Percentiles rank a stretch among this genome's conserved stretches.
These are phyloP conservation scores for Todiramphus chloris DNA, from an alignment of 2,113 vertebrate species.

Conservation along the genomic window DNA sequence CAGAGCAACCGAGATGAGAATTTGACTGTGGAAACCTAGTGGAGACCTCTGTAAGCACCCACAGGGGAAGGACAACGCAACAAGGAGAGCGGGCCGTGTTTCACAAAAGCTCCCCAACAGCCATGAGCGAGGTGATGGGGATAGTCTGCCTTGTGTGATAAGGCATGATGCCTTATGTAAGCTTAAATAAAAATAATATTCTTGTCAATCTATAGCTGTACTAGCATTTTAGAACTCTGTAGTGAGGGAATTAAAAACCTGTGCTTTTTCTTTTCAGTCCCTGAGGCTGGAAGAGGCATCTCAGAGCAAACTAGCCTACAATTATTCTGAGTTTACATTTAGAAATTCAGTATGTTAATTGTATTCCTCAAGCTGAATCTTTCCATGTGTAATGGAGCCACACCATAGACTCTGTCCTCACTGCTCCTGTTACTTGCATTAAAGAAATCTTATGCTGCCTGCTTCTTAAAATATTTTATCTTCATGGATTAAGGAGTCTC, in stretches of 20 bases:
- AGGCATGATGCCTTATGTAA: background rate
- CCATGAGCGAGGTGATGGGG: fast-evolving
- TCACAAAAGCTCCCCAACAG: background rate
- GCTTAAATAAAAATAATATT: background rate
- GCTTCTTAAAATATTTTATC: background rate
- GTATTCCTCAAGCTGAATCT: background rate
- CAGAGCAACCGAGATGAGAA: background rate
- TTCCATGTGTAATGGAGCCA: background rate
- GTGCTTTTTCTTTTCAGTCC: background rate
- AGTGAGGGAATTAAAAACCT: background rate
- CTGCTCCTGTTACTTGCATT: background rate
- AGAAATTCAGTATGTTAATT: background rate
- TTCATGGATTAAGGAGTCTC: background rate
- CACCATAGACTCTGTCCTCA: background rate
- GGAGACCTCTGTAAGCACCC: background rate
- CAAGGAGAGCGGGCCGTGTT: fast-evolving
- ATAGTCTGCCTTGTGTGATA: background rate
- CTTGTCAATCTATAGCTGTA: background rate
- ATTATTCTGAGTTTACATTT: background rate
- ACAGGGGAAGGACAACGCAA: fast-evolving
- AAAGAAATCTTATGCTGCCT: background rate
- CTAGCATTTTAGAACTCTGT: background rate
- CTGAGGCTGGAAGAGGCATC: background rate
- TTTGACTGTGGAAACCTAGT: background rate
- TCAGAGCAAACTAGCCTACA: background rate